phyloP scores from a whole-genome alignment of 1,140 invertebrate genomes.

The Aphaenogaster floridana region DNA sequence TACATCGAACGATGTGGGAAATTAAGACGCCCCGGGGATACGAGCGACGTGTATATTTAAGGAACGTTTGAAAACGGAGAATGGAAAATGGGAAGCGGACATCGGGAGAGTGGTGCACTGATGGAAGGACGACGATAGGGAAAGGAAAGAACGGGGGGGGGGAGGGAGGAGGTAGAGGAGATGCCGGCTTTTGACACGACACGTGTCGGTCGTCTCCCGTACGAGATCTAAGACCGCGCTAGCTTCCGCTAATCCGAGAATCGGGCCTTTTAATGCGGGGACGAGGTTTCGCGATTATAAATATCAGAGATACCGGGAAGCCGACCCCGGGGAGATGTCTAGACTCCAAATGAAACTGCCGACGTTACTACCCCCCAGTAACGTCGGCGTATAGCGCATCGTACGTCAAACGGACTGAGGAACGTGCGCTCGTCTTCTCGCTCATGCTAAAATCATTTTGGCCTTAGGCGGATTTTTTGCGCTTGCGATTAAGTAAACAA shows the following conservation, averaged over 20 bases:
- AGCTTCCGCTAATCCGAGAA: conserved; percentile 87
- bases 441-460: conserved; percentile 11
- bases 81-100: conserved; percentile 74
- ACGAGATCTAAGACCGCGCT: conserved; percentile 84
- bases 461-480: not conserved
- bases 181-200: conserved; percentile 78
- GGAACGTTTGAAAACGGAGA: conserved; percentile 76
- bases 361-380: not conserved
- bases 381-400: not conserved
- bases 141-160: not conserved
- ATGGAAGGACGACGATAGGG: conserved; percentile 40
- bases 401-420: conserved; percentile 37
- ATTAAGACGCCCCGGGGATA: conserved; percentile 50
- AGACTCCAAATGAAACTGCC: conserved; percentile 75
- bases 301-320: conserved; percentile 86
- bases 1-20: conserved; percentile 30
- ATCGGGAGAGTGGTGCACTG: conserved; percentile 60
- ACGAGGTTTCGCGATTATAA: conserved; percentile 86
- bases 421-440: conserved; percentile 15
- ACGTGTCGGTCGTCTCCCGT: conserved; percentile 82
- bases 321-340: conserved; percentile 75
- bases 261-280: conserved; percentile 86
- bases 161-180: conserved; percentile 23
- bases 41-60: conserved; percentile 67
- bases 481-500: not conserved